Base-by-base conservation (phyloP, 2,888 invertebrate genomes). In the Drosophila diplacantha region DNA sequence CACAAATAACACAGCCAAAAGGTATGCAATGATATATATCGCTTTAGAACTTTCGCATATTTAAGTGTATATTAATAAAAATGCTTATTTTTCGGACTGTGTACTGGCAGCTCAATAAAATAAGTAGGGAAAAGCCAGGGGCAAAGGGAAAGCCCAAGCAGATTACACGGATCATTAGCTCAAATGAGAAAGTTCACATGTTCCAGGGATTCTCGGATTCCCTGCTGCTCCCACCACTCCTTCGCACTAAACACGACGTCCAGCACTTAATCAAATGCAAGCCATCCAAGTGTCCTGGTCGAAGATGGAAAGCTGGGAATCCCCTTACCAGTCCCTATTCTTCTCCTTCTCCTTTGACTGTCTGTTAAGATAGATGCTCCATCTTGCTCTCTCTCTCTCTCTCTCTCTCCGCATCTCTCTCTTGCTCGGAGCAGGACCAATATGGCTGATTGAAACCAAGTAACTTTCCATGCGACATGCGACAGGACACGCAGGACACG, bases 141-240 rank as follows among this genome's bases (percentile, higher is more conserved):
- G 20, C 16, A 24, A 24, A 32, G 14, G 24, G 35, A 44, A 53
- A 60, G 57, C 69, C 67, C 61, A 61, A 69, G 64, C 68, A 75
- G 78, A 78, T 78, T 78, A 78, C 78, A 81, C 75, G 78, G 72
- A 78, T 81, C 78, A 78, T 81, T 78, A 78, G 81, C 72, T 78
- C 69, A 66, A 74, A 74, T 78, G 78, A 75, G 81, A 75, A 78
- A 81, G 78, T 74, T 81, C 78, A 75, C 78, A 78, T 75, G 75
- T 68, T 72, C 60, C 44, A 44, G 44, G 44, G 29, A 31, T 44
- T 44, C 29, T 20, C 14, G 44, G 29, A 31, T 44, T 44, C 29
- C 16, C 12, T 18, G 37, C 38, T 38, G 6, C 18, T 5, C 1
- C 18, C 14, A 0, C 14, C 18, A 7, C 57, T 62, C 68, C 67